Evolutionary conservation across 1,140 invertebrate genomes (phyloP), one percentile per base, ranked within the genome.

Genomic region (Chymomyza costata): DNA sequence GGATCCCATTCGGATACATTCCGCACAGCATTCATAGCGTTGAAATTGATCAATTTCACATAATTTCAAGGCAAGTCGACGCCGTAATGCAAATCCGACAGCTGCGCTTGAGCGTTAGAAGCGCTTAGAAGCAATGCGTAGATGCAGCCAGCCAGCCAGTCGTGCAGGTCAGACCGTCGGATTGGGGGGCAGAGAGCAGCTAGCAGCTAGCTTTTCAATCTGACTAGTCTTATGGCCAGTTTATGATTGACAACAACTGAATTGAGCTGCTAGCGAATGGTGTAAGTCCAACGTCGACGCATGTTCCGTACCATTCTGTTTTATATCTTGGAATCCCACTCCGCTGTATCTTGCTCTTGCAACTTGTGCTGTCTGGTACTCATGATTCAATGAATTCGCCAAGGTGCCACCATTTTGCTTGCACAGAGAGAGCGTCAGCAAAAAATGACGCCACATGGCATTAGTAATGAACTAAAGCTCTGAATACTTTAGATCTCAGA

Each of bases 41-140:
- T 80, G 73, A 80, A 80, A 80, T 80, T 80, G 73, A 80, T 80
- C 73, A 80, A 80, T 80, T 80, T 80, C 73, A 80, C 68, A 80
- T 80, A 80, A 80, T 81, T 80, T 80, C 68, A 68, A 80, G 73
- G 74, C 73, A 73, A 80, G 64, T 80, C 73, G 68, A 68, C 64
- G 59, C 59, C 64, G 74, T 80, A 80, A 80, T 80, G 74, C 73
- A 80, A 80, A 80, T 80, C 73, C 73, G 73, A 80, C 73, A 80
- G 73, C 70, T 80, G 73, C 71, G 73, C 65, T 59, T 68, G 34
- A 59, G 74, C 70, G 64, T 80, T 34, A 34, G 32, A 34, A n/a
- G 32, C 11, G 32, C 32, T n/a, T n/a, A 10, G 32, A 10, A n/a
- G 32, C 3, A 10, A 13, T 6, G 13, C 32, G 3, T 14, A 3